Percentiles rank a stretch among this genome's conserved stretches.
phyloP scores from a whole-genome alignment of 2,797 vertebrate species.

The Australoheros facetus region DNA sequence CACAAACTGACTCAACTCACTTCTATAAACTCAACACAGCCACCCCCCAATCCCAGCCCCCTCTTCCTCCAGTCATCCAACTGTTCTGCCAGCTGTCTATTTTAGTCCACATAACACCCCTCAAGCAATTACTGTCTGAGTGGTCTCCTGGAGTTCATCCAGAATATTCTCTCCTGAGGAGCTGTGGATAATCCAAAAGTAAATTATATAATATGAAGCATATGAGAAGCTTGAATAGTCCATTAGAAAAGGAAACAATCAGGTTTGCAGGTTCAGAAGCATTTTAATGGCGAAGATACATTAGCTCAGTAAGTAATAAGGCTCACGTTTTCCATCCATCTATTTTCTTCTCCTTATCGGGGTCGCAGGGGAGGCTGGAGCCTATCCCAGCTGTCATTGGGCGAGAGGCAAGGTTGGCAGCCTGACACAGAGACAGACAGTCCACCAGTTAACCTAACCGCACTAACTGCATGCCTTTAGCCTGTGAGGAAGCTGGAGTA shows the following conservation, averaged over 20 bases:
- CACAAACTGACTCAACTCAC: constrained; percentile 4
- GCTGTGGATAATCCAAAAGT: constrained; percentile 14
- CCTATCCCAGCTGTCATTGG: too few relatives aligned
- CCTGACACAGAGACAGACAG: too few relatives aligned
- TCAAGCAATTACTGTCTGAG: constrained; percentile 56
- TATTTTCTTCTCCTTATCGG: too few relatives aligned
- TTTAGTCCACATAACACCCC: constrained; percentile 51
- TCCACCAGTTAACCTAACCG: too few relatives aligned
- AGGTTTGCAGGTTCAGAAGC: not conserved
- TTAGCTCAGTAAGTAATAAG: not conserved
- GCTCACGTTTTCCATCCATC: not conserved
- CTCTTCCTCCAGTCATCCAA: not conserved
- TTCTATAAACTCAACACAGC: constrained; percentile 10
- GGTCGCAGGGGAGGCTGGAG: too few relatives aligned
- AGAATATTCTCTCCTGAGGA: constrained; percentile 29
- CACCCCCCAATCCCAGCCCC: not conserved
- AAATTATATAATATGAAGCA: constrained; percentile 20
- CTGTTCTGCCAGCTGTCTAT: constrained; percentile 64
- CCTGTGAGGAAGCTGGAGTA: too few relatives aligned
- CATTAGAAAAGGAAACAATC: constrained; percentile 4
- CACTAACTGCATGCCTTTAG: too few relatives aligned
- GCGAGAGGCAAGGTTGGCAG: too few relatives aligned
- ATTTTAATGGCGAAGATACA: not conserved
- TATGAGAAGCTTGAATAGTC: constrained; percentile 11
- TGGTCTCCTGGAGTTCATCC: constrained; percentile 50